phyloP scores from a whole-genome alignment of 2,888 invertebrate genomes.

The Dasysyrphus tricinctus region DNA sequence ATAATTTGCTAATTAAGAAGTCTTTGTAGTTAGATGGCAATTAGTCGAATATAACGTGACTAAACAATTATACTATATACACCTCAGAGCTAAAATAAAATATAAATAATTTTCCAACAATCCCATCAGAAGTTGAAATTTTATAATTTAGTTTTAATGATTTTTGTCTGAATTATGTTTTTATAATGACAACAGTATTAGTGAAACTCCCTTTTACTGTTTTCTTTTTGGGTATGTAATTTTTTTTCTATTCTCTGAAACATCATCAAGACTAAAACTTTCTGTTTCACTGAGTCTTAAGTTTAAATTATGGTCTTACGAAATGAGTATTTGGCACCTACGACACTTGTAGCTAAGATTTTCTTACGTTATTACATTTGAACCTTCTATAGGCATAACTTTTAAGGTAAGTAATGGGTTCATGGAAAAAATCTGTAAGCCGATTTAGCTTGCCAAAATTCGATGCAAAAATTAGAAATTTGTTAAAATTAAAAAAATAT shows the following conservation, averaged over 20 bases:
- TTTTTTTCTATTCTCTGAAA: not conserved
- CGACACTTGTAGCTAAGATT: conserved; percentile 5
- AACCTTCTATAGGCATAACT: not conserved
- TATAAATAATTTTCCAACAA: not conserved
- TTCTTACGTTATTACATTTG: not conserved
- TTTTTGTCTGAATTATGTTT: conserved; percentile 12
- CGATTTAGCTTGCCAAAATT: too few species aligned
- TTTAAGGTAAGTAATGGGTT: not conserved
- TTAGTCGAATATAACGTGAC: conserved; percentile 36
- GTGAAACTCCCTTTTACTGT: not conserved
- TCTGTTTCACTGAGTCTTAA: conserved; percentile 17
- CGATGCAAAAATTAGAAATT: too few species aligned
- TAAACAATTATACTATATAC: conserved; percentile 1
- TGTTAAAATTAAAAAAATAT: too few species aligned
- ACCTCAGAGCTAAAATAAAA: conserved; percentile 1
- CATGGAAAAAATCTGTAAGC: not conserved
- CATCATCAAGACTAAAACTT: conserved; percentile 23
- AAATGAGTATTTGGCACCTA: conserved; percentile 16
- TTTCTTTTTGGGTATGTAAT: not conserved
- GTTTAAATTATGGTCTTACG: not conserved
- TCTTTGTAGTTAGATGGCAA: conserved; percentile 17
- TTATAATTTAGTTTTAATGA: conserved; percentile 52
- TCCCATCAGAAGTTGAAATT: not conserved
- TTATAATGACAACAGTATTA: conserved; percentile 5
- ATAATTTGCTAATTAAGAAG: conserved; percentile 14